Evolutionary conservation across 2,113 vertebrate genomes (phyloP), one percentile per base, ranked within the genome.

Genomic region (Platichthys flesus): DNA sequence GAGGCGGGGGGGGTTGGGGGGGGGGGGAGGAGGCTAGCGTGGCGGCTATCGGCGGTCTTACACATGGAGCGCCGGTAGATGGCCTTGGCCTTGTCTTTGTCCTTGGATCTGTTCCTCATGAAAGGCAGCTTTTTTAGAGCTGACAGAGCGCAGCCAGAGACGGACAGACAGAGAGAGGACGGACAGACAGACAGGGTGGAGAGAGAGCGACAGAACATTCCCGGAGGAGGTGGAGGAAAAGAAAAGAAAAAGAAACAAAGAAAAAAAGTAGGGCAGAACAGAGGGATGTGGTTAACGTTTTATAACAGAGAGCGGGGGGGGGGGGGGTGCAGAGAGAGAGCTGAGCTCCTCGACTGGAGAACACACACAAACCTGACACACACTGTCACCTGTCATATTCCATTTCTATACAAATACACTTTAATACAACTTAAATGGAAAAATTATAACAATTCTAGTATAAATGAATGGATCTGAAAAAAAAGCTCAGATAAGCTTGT

Each of bases 61-160:
- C 98, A 99, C 98, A 99, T 98, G 92, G 98, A 99, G 94, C 98
- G 97, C 89, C 98, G 97, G 95, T 98, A 98, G 96, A 97, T 95
- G 94, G 97, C 97, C 95, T 99, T 99, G 96, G 91, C 95, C 95
- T 97, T 95, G 97, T 99, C 98, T 96, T 99, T 99, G 93, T 99
- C 98, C 97, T 98, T 99, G 95, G 97, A 97, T 96, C 96, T 96
- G 97, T 98, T 99, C 98, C 98, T 97, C 97, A 99, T 97, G 97
- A 99, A 99, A 94, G 98, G 97, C 95, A 99, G 96, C 95, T 96
- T 97, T 97, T 99, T 99, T 95, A 98, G 94, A 93, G 97, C 97
- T 96, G 96, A 95, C 95, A 95, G 94, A 96, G 96, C 93, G 90
- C 96, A 95, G 94, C 94, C 95, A 96, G 94, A 96, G 94, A 96